These are phyloP conservation scores for Mystacornis crossleyi DNA, from an alignment of 2,113 vertebrate species.

Conservation along the genomic window DNA sequence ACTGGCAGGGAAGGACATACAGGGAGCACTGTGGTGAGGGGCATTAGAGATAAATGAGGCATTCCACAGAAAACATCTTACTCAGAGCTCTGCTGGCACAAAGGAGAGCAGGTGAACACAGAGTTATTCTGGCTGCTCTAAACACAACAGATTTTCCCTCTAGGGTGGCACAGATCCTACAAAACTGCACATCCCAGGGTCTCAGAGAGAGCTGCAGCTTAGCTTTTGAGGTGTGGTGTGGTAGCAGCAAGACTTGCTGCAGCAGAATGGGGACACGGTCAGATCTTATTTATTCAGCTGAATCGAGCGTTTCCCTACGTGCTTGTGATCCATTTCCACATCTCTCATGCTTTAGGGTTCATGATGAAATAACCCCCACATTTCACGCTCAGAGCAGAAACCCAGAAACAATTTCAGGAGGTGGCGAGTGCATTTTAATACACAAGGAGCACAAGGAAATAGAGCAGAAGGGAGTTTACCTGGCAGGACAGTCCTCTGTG, in stretches of 20 bases:
- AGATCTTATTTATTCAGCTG: neutral
- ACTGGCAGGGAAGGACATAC: neutral
- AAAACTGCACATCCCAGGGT: neutral
- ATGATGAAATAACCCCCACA: neutral
- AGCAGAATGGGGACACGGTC: neutral
- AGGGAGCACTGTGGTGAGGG: neutral
- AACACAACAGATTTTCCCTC: neutral
- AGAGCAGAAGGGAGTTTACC: slow-evolving; percentile 64
- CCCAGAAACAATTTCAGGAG: neutral
- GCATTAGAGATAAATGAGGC: neutral
- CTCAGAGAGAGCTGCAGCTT: neutral
- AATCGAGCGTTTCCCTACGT: fast-evolving
- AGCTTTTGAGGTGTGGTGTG: neutral
- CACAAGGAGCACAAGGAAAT: neutral
- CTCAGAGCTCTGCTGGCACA: neutral
- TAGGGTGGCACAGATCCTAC: neutral
- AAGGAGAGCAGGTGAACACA: neutral
- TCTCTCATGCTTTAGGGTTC: neutral
- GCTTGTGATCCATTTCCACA: neutral
- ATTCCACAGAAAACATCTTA: neutral
- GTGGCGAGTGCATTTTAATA: neutral
- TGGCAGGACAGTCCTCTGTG: slow-evolving; percentile 81
- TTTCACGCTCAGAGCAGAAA: neutral
- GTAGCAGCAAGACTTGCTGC: neutral
- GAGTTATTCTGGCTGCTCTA: neutral